Base-by-base conservation (phyloP, 92 coral and sea anemone genomes). In the Nematostella vectensis region DNA sequence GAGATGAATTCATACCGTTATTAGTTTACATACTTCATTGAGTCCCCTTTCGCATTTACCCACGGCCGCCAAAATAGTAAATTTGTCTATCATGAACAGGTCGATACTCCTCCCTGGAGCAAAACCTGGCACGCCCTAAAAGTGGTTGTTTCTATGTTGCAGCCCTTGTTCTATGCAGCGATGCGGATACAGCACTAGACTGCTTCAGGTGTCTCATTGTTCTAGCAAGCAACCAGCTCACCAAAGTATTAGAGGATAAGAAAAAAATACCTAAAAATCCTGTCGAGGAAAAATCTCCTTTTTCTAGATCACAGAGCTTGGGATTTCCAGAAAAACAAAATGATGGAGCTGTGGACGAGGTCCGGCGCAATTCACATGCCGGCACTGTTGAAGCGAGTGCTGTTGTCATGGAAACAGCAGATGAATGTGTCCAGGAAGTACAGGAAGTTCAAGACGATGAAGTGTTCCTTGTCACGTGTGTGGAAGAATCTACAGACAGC, bases 121-220 rank as follows among this genome's bases (percentile, higher is more conserved):
- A n/a, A n/a, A n/a, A n/a, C n/a, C n/a, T n/a, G n/a, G n/a, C n/a
- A n/a, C n/a, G n/a, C n/a, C n/a, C n/a, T n/a, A n/a, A n/a, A n/a
- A n/a, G n/a, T n/a, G n/a, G n/a, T n/a, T n/a, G n/a, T n/a, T 15
- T 33, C 40, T 33, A 6, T 33, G 2, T 66, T 66, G 31, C 51
- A 85, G 95, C 88, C 10, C 73, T 85, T 47, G 88, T 85, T 10
- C 47, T 80, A 27, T 57, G 69, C 18, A 77, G 82, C n/a, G 73
- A 85, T 50, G 95, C 83, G 2, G 88, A 80, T 18, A 61, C 80
- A 8, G 95, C 95, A 21, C 66, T 85, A 11, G 82, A 80, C 44
- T 80, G 95, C 54, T 80, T 85, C 54, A 71, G 83, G 26, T 85
- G 87, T 11, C 88, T 85, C 11, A 80, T 85, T 48, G 71, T 61